Conservation (phyloP, 2,797 vertebrate species). For the Manis pentadactyla region DNA sequence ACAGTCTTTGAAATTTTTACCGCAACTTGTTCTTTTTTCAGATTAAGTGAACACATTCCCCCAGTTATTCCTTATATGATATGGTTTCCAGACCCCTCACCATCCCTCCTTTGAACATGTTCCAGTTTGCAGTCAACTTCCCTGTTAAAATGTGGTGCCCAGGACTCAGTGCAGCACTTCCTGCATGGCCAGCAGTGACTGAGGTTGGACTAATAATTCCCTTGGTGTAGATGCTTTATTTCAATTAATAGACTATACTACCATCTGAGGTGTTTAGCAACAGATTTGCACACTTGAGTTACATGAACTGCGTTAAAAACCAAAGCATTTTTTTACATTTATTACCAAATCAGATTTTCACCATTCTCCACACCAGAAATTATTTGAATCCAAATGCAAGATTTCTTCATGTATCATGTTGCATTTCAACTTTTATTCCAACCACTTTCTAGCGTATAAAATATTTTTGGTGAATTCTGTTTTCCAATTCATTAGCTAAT, state of each 20-base stretch:
- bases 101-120: slow-evolving; percentile 46
- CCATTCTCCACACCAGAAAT: background rate
- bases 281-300: background rate
- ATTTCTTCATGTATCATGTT: background rate
- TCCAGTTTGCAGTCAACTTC: slow-evolving; percentile 73
- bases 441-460: background rate
- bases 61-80: slow-evolving; percentile 34
- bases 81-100: slow-evolving; percentile 68
- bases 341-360: background rate
- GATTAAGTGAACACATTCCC: slow-evolving; percentile 50
- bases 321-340: background rate
- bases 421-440: slow-evolving; percentile 21
- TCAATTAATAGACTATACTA: background rate
- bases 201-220: slow-evolving; percentile 23
- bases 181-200: background rate
- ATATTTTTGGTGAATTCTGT: background rate
- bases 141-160: slow-evolving; percentile 51
- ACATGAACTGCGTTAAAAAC: background rate
- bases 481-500: background rate
- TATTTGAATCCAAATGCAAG: slow-evolving; percentile 20
- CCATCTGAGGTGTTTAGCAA: background rate
- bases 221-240: background rate
- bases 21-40: slow-evolving; percentile 58
- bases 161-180: slow-evolving; percentile 38
- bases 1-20: slow-evolving; percentile 60